Percentiles rank a stretch among this genome's conserved stretches.
These are phyloP conservation scores for Conus canariensis DNA, from an alignment of 2,888 invertebrate genomes.

Conservation along the genomic window DNA sequence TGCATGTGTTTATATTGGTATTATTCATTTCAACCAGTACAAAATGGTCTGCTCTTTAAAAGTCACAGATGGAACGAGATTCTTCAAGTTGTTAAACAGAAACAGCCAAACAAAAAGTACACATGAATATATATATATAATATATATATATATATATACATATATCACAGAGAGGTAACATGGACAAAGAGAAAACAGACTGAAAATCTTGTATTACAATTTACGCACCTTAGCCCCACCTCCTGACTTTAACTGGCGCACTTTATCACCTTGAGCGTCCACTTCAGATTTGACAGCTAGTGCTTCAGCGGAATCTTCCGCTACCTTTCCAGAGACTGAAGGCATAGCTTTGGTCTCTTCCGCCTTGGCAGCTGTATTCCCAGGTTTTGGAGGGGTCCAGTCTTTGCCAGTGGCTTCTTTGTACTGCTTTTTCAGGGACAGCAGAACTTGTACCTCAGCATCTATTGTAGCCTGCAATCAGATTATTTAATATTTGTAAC, in stretches of 20 bases:
- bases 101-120: too few species aligned
- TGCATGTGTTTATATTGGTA: too few species aligned
- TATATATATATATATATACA: too few species aligned
- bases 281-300: constrained; percentile 63
- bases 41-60: too few species aligned
- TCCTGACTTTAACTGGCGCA: constrained; percentile 85
- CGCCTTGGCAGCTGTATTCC: neutral
- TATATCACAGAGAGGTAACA: too few species aligned
- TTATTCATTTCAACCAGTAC: too few species aligned
- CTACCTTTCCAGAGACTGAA: constrained; percentile 31
- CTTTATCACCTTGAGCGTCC: constrained; percentile 84
- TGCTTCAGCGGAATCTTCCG: constrained; percentile 53
- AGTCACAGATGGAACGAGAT: too few species aligned
- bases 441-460: constrained; percentile 82
- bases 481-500: neutral
- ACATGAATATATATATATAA: too few species aligned
- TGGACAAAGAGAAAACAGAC: too few species aligned
- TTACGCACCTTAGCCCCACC: constrained; percentile 83
- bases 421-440: constrained; percentile 87
- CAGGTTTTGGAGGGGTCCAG: constrained; percentile 81
- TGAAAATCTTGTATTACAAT: too few species aligned
- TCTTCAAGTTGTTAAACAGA: too few species aligned
- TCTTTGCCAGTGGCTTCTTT: constrained; percentile 85
- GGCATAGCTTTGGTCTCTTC: constrained; percentile 29
- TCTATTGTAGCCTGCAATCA: neutral